A percentile compares a stretch with the other conserved stretches of the same genome.
Evolutionary conservation across 2,113 vertebrate species (phyloP).

Genomic region (Mesitornis unicolor): DNA sequence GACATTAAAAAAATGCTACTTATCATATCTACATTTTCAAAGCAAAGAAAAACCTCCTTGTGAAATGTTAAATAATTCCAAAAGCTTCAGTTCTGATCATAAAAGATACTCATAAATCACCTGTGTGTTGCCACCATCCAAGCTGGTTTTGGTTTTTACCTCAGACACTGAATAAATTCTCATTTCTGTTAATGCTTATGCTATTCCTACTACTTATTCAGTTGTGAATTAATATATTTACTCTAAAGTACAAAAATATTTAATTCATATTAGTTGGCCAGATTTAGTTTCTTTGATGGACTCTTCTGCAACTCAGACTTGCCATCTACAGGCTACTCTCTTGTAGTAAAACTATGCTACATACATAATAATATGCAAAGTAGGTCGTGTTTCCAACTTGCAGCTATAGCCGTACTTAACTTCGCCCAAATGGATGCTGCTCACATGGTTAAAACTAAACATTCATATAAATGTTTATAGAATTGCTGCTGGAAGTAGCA

Average conservation of each 20-base stretch:
- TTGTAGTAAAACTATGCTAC: slow-evolving; percentile 16
- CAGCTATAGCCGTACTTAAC: not conserved
- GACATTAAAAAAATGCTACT: not conserved
- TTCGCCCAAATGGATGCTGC: not conserved
- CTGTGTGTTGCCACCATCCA: not conserved
- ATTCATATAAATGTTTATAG: slow-evolving; percentile 41
- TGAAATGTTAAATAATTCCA: not conserved
- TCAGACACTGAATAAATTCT: slow-evolving; percentile 43
- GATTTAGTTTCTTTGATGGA: slow-evolving; percentile 35
- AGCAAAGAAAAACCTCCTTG: not conserved
- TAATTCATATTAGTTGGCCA: slow-evolving; percentile 13
- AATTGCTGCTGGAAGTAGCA: slow-evolving; percentile 6
- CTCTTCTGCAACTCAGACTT: not conserved
- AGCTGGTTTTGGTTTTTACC: slow-evolving; percentile 4
- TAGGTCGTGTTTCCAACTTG: slow-evolving; percentile 18
- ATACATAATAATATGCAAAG: slow-evolving; percentile 26
- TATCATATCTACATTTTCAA: not conserved
- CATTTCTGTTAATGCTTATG: slow-evolving; percentile 16
- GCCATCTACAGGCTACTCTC: slow-evolving; percentile 16
- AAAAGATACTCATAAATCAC: slow-evolving; percentile 15
- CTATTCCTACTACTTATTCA: slow-evolving; percentile 29
- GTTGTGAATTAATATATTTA: slow-evolving; percentile 21
- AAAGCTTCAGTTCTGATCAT: slow-evolving; percentile 7
- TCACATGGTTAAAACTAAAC: slow-evolving; percentile 37
- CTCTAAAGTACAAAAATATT: slow-evolving; percentile 30